phyloP scores from a whole-genome alignment of 2,888 invertebrate species.

The Hartigia nigra region DNA sequence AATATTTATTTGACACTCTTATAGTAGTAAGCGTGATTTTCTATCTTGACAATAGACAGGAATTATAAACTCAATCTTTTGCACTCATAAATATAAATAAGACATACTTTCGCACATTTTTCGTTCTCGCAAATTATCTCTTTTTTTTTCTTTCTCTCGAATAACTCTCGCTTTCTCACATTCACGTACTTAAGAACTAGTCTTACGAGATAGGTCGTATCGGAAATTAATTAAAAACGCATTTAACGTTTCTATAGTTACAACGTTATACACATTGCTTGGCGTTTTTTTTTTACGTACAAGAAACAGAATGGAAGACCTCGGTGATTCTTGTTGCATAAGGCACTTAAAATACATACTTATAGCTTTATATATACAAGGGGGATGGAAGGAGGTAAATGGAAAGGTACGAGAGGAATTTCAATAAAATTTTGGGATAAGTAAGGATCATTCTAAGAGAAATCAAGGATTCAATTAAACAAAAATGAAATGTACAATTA shows the following conservation, averaged over 20 bases:
- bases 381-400: conserved; percentile 7
- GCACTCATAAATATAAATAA: conserved; percentile 54
- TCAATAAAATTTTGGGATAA: conserved; percentile 6
- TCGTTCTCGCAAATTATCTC: conserved; percentile 20
- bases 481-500: conserved; percentile 9
- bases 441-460: conserved; percentile 2
- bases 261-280: conserved; percentile 23
- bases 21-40: conserved; percentile 63
- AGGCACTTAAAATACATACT: conserved; percentile 61
- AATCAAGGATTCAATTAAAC: conserved; percentile 1
- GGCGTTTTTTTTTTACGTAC: conserved; percentile 21
- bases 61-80: conserved; percentile 54
- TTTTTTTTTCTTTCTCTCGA: conserved; percentile 33
- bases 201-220: conserved; percentile 14
- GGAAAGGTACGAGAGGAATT: conserved; percentile 2
- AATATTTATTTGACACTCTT: conserved; percentile 65
- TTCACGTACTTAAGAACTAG: conserved; percentile 15
- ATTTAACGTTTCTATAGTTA: conserved; percentile 36
- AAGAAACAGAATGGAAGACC: conserved; percentile 64
- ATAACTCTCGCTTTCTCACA: neutral
- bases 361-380: conserved; percentile 33
- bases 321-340: conserved; percentile 66
- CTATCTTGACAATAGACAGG: conserved; percentile 60
- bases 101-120: conserved; percentile 36
- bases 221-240: conserved; percentile 16